Percentiles rank a stretch among this genome's conserved stretches.
These are phyloP conservation scores for Petaurus breviceps DNA, from an alignment of 2,113 vertebrate species.

Conservation along the genomic window DNA sequence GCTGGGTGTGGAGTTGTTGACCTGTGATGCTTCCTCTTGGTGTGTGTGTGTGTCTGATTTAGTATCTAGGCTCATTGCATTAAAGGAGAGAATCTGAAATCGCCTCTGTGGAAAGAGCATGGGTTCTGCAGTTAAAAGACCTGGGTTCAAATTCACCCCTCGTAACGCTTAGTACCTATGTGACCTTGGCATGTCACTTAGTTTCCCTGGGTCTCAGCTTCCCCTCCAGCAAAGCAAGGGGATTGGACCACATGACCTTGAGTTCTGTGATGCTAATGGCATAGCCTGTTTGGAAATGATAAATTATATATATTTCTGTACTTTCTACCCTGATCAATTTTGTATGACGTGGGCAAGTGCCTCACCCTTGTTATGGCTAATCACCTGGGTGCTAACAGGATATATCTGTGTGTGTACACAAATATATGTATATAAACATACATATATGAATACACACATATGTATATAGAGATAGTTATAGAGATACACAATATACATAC, in stretches of 20 bases:
- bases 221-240: background rate
- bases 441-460: too few relatives aligned
- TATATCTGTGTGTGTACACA: background rate
- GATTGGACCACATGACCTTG: background rate
- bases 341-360: background rate
- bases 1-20: background rate
- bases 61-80: background rate
- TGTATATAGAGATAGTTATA: too few relatives aligned
- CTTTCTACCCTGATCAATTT: background rate
- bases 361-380: background rate
- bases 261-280: background rate
- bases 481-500: too few relatives aligned
- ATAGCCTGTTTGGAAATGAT: background rate
- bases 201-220: background rate
- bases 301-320: background rate
- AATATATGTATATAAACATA: too few relatives aligned
- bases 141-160: background rate
- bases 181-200: background rate
- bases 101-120: background rate
- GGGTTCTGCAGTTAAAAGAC: background rate
- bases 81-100: background rate
- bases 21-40: background rate
- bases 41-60: background rate
- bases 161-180: background rate
- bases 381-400: background rate